These are phyloP conservation scores for Psix sp. DNA, from an alignment of 1,140 invertebrate species.

Conservation along the genomic window DNA sequence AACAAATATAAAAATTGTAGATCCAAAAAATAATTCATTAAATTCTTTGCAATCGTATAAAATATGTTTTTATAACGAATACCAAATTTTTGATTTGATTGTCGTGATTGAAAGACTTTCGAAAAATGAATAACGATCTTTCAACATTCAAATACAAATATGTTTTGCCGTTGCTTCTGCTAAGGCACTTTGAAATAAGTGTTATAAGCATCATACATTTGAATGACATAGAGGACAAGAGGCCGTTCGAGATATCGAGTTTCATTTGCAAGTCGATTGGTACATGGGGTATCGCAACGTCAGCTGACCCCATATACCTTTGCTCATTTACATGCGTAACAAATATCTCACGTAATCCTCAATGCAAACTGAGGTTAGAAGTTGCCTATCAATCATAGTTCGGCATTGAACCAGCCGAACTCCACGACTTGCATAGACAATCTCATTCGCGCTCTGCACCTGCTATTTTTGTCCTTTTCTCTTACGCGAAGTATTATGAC, in stretches of 20 bases:
- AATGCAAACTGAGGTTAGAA: conserved; percentile 67
- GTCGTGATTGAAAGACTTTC: too few species aligned
- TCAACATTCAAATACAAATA: conserved; percentile 35
- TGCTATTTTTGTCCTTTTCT: conserved; percentile 31
- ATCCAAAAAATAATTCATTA: too few species aligned
- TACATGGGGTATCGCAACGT: conserved; percentile 57
- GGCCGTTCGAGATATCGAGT: conserved; percentile 61
- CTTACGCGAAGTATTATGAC: conserved; percentile 15
- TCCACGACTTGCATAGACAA: conserved; percentile 38
- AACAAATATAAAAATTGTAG: too few species aligned
- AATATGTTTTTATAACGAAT: too few species aligned
- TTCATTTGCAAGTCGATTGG: conserved; percentile 64
- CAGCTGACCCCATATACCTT: conserved; percentile 57
- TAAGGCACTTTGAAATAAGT: conserved; percentile 47
- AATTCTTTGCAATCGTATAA: too few species aligned
- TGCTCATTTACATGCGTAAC: conserved; percentile 61
- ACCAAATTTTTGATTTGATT: too few species aligned
- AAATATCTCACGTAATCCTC: conserved; percentile 60
- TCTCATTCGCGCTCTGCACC: conserved; percentile 34
- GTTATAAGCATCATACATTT: conserved; percentile 43
- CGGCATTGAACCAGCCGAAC: conserved; percentile 70
- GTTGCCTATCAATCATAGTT: conserved; percentile 71
- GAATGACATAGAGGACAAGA: conserved; percentile 52
- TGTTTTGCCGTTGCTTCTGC: conserved; percentile 47
- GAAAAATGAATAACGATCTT: too few species aligned